These are phyloP conservation scores for Callaeas wilsoni DNA, from an alignment of 2,113 vertebrate species.

Conservation along the genomic window DNA sequence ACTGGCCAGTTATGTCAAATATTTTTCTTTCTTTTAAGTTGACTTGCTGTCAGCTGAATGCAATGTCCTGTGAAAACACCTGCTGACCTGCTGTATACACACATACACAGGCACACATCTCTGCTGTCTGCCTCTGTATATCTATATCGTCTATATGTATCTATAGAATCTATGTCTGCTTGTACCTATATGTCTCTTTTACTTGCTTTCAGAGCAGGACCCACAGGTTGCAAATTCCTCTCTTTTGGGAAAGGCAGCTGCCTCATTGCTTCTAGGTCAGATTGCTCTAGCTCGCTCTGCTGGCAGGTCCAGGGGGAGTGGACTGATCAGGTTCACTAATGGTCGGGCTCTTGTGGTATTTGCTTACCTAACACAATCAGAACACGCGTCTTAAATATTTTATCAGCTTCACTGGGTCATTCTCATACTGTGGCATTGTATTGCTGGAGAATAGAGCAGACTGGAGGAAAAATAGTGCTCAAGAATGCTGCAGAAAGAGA, in stretches of 20 bases:
- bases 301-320: slow-evolving; percentile 16
- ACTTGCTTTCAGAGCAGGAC: not conserved
- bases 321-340: slow-evolving; percentile 62
- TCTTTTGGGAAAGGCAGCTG: not conserved
- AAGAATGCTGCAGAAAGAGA: not conserved
- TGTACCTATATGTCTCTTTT: not conserved
- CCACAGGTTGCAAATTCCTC: not conserved
- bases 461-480: not conserved
- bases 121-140: not conserved
- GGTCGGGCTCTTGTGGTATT: slow-evolving; percentile 36
- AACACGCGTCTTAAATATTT: slow-evolving; percentile 68
- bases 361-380: slow-evolving; percentile 70
- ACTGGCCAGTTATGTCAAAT: slow-evolving; percentile 40
- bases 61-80: slow-evolving; percentile 42
- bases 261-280: not conserved
- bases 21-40: slow-evolving; percentile 47
- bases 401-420: slow-evolving; percentile 59
- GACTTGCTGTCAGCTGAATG: slow-evolving; percentile 29
- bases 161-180: not conserved
- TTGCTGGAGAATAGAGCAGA: not conserved
- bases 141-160: accelerated
- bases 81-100: slow-evolving; percentile 37
- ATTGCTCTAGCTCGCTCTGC: not conserved
- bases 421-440: slow-evolving; percentile 32
- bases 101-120: not conserved